These are phyloP conservation scores for Meleagris gallopavo DNA, from an alignment of 2,113 vertebrate genomes.

Conservation along the genomic window DNA sequence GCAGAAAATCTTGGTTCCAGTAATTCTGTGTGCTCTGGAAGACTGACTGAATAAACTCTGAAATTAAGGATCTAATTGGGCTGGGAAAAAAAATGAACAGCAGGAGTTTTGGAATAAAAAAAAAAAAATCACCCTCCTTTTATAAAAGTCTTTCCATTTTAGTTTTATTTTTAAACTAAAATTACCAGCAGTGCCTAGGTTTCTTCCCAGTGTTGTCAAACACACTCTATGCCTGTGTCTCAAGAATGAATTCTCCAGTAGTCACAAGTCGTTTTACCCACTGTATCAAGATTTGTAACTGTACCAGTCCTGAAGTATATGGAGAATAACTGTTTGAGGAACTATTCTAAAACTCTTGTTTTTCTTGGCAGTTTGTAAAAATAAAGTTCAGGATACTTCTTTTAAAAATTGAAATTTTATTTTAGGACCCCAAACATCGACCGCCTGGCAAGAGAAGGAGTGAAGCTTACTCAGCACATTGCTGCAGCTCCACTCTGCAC, in stretches of 20 bases:
- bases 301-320: not conserved
- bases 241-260: not conserved
- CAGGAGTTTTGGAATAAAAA: not conserved
- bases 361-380: not conserved
- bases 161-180: not conserved
- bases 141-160: not conserved
- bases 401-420: not conserved
- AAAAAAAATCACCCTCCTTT: not conserved
- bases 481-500: slow-evolving; percentile 82
- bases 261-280: fast-evolving
- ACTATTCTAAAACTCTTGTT: not conserved
- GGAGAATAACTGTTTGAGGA: not conserved
- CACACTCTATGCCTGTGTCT: not conserved
- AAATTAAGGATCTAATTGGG: not conserved
- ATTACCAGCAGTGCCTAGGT: not conserved
- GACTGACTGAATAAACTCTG: not conserved
- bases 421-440: slow-evolving; percentile 87
- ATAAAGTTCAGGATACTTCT: not conserved
- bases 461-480: slow-evolving; percentile 87
- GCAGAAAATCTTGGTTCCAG: not conserved
- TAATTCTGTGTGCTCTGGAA: not conserved
- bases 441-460: slow-evolving; percentile 80
- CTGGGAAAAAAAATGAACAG: not conserved
- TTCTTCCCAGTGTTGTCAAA: not conserved
- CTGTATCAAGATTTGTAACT: not conserved